A percentile compares a stretch with the other conserved stretches of the same genome.
phyloP scores from a whole-genome alignment of 1,140 invertebrate genomes.

The Tribolium castaneum region DNA sequence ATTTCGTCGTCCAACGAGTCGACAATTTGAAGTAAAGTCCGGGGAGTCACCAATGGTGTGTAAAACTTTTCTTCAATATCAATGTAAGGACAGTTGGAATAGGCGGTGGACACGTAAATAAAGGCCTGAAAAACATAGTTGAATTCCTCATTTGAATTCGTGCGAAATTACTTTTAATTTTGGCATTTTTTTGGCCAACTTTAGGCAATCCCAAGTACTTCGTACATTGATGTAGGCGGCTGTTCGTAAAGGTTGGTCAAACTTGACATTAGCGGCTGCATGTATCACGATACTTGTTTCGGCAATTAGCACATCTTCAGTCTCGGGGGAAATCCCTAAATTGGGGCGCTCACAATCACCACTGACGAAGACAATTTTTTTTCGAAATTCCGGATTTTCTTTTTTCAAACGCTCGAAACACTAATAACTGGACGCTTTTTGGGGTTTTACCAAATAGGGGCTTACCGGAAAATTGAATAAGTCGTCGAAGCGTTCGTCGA shows the following conservation, averaged over 20 bases:
- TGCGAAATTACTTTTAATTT: conserved; percentile 68
- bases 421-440: neutral
- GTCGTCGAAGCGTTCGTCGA: conserved; percentile 69
- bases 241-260: conserved; percentile 75
- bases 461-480: conserved; percentile 69
- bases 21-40: neutral
- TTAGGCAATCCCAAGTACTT: conserved; percentile 72
- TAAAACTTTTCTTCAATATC: conserved; percentile 71
- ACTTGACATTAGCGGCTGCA: conserved; percentile 76
- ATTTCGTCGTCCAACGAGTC: neutral
- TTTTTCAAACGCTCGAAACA: conserved; percentile 48
- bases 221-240: conserved; percentile 77
- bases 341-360: conserved; percentile 73
- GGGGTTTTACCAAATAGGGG: conserved; percentile 5
- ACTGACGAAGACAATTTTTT: conserved; percentile 71
- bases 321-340: conserved; percentile 70
- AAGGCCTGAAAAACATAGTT: conserved; percentile 37
- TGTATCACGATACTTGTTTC: conserved; percentile 70
- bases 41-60: conserved; percentile 64
- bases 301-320: conserved; percentile 70
- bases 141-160: neutral
- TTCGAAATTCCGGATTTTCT: conserved; percentile 69
- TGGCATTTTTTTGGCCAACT: conserved; percentile 74
- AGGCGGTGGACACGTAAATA: conserved; percentile 71
- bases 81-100: conserved; percentile 67